Evolutionary conservation across 2,888 invertebrate species (phyloP).

Genomic region (Andrena bicolor): DNA sequence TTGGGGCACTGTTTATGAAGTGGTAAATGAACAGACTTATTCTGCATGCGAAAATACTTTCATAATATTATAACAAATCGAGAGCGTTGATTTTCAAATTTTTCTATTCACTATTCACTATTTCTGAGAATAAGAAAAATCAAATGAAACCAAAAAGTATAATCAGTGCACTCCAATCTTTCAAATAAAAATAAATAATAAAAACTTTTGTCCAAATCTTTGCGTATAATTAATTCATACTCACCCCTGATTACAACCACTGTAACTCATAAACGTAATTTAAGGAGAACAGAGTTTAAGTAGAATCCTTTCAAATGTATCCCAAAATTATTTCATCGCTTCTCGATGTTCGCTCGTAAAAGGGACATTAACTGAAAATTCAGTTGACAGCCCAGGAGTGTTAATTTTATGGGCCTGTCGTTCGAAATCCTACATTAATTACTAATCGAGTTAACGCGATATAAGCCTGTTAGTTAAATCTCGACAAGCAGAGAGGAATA

Average conservation of each 20-base stretch:
- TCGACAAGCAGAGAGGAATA: not conserved
- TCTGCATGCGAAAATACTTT: not conserved
- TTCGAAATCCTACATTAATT: constrained; percentile 26
- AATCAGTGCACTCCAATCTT: too few relatives aligned
- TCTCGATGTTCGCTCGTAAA: not conserved
- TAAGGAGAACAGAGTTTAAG: not conserved
- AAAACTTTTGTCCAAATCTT: too few relatives aligned
- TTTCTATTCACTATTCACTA: too few relatives aligned
- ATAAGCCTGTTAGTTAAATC: constrained; percentile 21
- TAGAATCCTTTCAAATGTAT: not conserved
- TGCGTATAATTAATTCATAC: too few relatives aligned
- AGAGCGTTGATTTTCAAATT: too few relatives aligned
- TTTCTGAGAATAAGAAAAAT: not conserved
- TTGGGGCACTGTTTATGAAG: not conserved
- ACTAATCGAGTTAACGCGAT: constrained; percentile 11
- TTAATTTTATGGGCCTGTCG: not conserved
- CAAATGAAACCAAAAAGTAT: not conserved
- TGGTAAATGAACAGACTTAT: not conserved
- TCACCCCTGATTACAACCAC: too few relatives aligned
- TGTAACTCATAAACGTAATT: not conserved
- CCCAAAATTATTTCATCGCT: not conserved
- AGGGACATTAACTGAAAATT: not conserved
- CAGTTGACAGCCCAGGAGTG: not conserved
- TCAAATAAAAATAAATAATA: too few relatives aligned
- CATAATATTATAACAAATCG: not conserved